These are phyloP conservation scores for Gallinago jamesoni DNA, from an alignment of 2,113 vertebrate species.

Conservation along the genomic window DNA sequence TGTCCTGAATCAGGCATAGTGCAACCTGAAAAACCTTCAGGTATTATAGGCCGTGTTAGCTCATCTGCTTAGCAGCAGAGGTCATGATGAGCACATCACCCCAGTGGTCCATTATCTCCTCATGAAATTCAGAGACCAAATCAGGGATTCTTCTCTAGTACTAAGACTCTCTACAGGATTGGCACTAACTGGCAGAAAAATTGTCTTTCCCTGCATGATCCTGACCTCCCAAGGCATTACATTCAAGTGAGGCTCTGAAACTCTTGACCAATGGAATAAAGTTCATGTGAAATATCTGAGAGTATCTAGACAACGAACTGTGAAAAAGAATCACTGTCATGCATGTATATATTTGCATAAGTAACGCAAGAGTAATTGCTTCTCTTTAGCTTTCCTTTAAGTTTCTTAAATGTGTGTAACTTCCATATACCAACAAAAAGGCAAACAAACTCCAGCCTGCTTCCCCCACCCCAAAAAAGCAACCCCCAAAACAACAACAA, in stretches of 20 bases:
- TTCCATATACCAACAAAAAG: not conserved
- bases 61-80: constrained; percentile 53
- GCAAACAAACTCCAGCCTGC: not conserved
- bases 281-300: constrained; percentile 5
- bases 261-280: constrained; percentile 32
- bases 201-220: constrained; percentile 44
- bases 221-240: constrained; percentile 26
- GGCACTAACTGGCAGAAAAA: constrained; percentile 43
- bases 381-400: not conserved
- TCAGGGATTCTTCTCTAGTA: constrained; percentile 51
- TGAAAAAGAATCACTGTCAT: not conserved
- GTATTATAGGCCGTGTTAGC: not conserved
- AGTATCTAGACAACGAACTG: not conserved
- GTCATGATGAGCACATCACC: constrained; percentile 44
- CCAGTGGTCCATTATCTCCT: constrained; percentile 38
- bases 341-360: not conserved
- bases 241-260: not conserved
- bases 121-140: constrained; percentile 58
- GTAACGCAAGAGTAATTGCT: not conserved
- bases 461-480: not conserved
- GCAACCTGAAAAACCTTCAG: constrained; percentile 7
- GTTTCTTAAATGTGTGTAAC: not conserved
- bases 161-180: constrained; percentile 11
- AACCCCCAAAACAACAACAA: not conserved
- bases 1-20: not conserved